Conservation (phyloP, 2,113 vertebrate genomes). For the Corythaixoides concolor region DNA sequence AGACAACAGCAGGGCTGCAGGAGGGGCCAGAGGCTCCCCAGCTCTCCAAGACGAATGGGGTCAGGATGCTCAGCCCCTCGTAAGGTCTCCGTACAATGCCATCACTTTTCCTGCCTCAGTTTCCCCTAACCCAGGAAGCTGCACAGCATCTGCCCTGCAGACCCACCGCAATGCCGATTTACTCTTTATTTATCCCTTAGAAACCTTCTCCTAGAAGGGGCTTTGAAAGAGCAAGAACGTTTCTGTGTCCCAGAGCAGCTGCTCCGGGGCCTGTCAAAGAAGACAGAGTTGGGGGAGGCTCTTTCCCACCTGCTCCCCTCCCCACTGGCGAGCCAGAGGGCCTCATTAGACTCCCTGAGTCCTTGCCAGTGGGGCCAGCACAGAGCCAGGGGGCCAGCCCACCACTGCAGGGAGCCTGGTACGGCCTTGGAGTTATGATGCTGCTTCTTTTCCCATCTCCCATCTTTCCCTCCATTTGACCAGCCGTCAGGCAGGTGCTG, state of each 20-base stretch:
- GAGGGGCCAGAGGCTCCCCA: background rate
- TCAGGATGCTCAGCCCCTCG: accelerated
- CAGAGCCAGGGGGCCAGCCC: background rate
- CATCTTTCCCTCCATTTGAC: background rate
- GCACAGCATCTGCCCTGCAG: background rate
- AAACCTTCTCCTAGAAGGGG: background rate
- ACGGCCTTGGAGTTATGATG: background rate
- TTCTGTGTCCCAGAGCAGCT: background rate
- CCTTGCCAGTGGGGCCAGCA: background rate
- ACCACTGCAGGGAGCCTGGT: background rate
- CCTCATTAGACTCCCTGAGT: accelerated
- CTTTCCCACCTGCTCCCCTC: accelerated
- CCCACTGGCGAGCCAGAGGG: background rate
- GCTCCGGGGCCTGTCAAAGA: background rate
- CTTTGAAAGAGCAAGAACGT: background rate
- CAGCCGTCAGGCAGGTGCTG: accelerated
- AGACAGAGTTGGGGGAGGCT: background rate
- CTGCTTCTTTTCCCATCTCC: background rate
- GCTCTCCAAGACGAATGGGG: accelerated
- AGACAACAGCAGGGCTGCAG: background rate
- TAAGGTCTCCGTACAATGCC: accelerated
- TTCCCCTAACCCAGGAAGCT: background rate
- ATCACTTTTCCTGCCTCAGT: background rate
- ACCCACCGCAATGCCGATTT: accelerated
- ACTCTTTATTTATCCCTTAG: background rate